A percentile compares a stretch with the other conserved stretches of the same genome.
Evolutionary conservation across 2,888 invertebrate species (phyloP).

Genomic region (Trichacis sp.): DNA sequence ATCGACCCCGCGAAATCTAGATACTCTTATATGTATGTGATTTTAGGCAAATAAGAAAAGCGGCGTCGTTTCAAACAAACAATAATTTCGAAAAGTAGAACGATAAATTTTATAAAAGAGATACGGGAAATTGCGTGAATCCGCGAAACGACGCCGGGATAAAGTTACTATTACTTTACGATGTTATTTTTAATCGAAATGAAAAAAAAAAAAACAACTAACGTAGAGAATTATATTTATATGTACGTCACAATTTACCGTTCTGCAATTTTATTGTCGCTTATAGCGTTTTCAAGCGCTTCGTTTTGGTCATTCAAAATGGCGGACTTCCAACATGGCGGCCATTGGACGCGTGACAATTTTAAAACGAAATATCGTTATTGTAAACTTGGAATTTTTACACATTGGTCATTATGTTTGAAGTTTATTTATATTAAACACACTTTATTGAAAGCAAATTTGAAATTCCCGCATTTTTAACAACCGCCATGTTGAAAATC

Average conservation of each 20-base stretch:
- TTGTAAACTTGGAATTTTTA: no score
- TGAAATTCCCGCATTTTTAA: no score
- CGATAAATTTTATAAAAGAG: constrained; percentile 6
- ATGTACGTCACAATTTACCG: constrained; percentile 54
- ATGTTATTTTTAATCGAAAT: constrained; percentile 60
- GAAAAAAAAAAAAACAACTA: constrained; percentile 37
- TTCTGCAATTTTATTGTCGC: constrained; percentile 37
- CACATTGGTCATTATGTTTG: no score
- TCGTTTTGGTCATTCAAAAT: no score
- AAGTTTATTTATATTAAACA: no score
- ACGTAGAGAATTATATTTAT: constrained; percentile 61
- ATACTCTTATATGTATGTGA: constrained; percentile 65
- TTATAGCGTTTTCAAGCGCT: constrained; percentile 13
- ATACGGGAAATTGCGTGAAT: constrained; percentile 10
- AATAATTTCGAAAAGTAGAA: constrained; percentile 15
- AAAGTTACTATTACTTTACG: constrained; percentile 66
- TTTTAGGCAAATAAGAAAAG: constrained; percentile 61
- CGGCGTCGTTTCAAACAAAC: constrained; percentile 46
- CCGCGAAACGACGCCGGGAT: constrained; percentile 53
- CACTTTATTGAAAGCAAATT: no score
- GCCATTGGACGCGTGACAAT: no score
- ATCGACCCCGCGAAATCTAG: constrained; percentile 40
- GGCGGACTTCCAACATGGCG: no score
- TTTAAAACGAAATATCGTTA: no score
- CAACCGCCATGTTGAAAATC: no score